Conservation (phyloP, 2,113 vertebrate species). For the Mastomys natalensis region DNA sequence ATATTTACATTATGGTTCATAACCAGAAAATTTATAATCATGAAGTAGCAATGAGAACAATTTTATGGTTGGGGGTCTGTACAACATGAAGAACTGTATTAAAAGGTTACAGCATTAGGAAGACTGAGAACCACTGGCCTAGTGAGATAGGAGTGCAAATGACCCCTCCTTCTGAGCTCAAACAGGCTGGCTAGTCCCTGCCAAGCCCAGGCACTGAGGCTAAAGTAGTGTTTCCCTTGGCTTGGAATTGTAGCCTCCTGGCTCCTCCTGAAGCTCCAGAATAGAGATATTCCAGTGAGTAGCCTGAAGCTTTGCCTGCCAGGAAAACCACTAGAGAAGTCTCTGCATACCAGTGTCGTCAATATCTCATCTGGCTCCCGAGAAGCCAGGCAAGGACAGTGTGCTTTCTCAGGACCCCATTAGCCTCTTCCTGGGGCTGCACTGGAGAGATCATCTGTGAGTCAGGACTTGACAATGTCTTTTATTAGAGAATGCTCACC, state of each 20-base stretch:
- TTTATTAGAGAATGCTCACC: background rate
- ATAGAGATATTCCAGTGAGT: constrained; percentile 82
- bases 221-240: constrained; percentile 87
- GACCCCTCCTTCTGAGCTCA: constrained; percentile 70
- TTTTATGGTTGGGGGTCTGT: background rate
- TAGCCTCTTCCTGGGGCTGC: background rate
- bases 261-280: constrained; percentile 81
- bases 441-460: background rate
- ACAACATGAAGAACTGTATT: no score
- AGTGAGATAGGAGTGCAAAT: constrained; percentile 19
- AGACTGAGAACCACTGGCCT: background rate
- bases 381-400: constrained; percentile 65
- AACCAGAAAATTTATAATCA: background rate
- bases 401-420: constrained; percentile 71
- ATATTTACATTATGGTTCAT: background rate
- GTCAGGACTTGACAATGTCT: background rate
- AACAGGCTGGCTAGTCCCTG: constrained; percentile 70
- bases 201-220: constrained; percentile 82
- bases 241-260: constrained; percentile 82
- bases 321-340: constrained; percentile 86
- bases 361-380: background rate
- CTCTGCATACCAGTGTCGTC: constrained; percentile 69
- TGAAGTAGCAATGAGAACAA: background rate
- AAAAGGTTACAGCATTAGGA: background rate
- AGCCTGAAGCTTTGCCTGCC: constrained; percentile 83